These are phyloP conservation scores for Melanotaenia pygmaea DNA, from an alignment of 2,797 vertebrate species.

Conservation along the genomic window DNA sequence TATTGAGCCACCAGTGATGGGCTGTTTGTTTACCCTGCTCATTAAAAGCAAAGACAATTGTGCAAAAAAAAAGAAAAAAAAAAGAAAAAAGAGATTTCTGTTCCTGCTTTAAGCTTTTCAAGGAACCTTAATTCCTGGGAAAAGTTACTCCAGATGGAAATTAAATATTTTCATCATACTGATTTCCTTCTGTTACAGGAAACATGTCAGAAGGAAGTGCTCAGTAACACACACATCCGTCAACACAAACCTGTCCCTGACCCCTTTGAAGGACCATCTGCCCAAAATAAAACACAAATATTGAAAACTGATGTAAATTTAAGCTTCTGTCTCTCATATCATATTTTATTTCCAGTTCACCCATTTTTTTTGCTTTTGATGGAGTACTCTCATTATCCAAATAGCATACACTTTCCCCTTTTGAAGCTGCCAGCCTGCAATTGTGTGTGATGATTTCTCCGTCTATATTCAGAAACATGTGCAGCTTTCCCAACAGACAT, in stretches of 20 bases:
- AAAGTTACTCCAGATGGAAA: neutral
- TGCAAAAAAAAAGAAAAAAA: neutral
- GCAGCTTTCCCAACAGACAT: conserved; percentile 22
- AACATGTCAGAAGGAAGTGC: neutral
- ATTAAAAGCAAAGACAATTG: neutral
- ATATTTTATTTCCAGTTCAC: conserved; percentile 1
- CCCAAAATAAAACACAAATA: conserved; percentile 10
- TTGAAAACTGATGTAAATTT: neutral
- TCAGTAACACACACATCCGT: neutral
- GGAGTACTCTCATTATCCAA: conserved; percentile 36
- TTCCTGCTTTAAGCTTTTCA: neutral
- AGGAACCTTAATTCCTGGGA: neutral
- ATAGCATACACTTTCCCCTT: conserved; percentile 23
- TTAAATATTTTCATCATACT: neutral
- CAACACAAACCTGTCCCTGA: conserved; percentile 17
- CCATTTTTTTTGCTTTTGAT: conserved; percentile 7
- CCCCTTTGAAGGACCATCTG: conserved; percentile 26
- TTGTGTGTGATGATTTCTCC: conserved; percentile 20
- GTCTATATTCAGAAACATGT: conserved; percentile 29
- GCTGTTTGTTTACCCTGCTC: neutral
- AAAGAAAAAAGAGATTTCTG: neutral
- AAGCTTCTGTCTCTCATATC: neutral
- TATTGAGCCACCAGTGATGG: neutral
- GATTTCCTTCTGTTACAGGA: neutral
- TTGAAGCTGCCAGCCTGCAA: conserved; percentile 16